These are phyloP conservation scores for Umimayanthus kanabou DNA, from an alignment of 92 coral and sea anemone species.

Conservation along the genomic window DNA sequence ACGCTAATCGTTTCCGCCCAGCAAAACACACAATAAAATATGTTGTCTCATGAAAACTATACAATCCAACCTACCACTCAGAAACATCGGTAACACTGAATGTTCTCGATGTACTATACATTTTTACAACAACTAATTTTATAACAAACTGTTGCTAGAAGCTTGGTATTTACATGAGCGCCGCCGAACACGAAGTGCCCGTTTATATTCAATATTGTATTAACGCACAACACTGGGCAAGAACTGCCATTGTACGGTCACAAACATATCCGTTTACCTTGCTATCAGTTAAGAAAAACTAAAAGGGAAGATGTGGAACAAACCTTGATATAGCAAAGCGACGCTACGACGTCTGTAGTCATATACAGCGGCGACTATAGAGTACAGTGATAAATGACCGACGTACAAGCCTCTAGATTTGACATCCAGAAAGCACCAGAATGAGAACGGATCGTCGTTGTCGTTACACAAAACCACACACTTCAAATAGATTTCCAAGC, in stretches of 20 bases:
- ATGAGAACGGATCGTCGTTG: not conserved
- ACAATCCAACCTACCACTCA: not conserved
- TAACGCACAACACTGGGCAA: not conserved
- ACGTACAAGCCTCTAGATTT: not conserved
- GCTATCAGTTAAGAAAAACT: not conserved
- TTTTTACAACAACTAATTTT: not conserved
- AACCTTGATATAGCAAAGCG: conserved; percentile 22
- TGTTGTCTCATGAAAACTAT: not conserved
- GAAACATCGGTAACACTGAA: no score
- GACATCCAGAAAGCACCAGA: conserved; percentile 36
- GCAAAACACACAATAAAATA: not conserved
- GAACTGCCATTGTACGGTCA: not conserved
- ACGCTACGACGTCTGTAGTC: not conserved
- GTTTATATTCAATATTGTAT: no score
- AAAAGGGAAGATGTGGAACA: not conserved
- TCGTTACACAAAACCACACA: not conserved
- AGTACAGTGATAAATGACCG: not conserved
- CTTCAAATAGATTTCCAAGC: conserved; percentile 5
- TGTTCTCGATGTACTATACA: not conserved
- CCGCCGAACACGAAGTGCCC: no score
- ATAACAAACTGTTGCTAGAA: not conserved
- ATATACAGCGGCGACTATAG: conserved; percentile 11
- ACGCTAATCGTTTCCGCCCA: not conserved
- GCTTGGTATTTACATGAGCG: not conserved
- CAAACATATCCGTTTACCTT: not conserved